Percentiles rank a stretch among this genome's conserved stretches.
Evolutionary conservation across 2,888 invertebrate species (phyloP).

Genomic region (Cenopis cana): DNA sequence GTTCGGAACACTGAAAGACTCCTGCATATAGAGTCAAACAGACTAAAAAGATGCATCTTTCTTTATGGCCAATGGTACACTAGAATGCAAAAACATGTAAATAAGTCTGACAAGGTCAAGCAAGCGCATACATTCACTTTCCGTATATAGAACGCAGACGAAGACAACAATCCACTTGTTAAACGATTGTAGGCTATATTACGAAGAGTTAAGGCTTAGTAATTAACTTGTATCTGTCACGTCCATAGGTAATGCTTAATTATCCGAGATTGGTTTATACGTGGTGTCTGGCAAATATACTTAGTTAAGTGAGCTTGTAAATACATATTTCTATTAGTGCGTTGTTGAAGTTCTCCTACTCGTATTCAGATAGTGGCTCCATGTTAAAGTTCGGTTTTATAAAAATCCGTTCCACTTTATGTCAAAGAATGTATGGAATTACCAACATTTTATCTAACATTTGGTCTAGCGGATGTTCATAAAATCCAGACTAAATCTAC

Average conservation of each 20-base stretch:
- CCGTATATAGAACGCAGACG: slow-evolving; percentile 15
- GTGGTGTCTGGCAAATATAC: slow-evolving; percentile 2
- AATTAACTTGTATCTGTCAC: not conserved
- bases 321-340: not conserved
- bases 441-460: no score
- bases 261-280: slow-evolving; percentile 20
- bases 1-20: not conserved
- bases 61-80: not conserved
- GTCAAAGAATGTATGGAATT: no score
- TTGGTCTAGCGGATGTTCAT: no score
- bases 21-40: not conserved
- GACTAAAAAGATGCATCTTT: not conserved
- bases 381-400: no score
- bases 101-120: slow-evolving; percentile 33
- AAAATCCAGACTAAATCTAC: not conserved
- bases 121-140: slow-evolving; percentile 25
- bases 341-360: no score
- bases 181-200: slow-evolving; percentile 6
- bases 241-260: slow-evolving; percentile 7
- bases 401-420: no score
- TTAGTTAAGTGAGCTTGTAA: not conserved
- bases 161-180: slow-evolving; percentile 16
- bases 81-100: slow-evolving; percentile 33
- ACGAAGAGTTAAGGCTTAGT: not conserved
- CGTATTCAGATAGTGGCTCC: no score